Base-by-base conservation (phyloP, 2,797 vertebrate species). In the Sciurus carolinensis region DNA sequence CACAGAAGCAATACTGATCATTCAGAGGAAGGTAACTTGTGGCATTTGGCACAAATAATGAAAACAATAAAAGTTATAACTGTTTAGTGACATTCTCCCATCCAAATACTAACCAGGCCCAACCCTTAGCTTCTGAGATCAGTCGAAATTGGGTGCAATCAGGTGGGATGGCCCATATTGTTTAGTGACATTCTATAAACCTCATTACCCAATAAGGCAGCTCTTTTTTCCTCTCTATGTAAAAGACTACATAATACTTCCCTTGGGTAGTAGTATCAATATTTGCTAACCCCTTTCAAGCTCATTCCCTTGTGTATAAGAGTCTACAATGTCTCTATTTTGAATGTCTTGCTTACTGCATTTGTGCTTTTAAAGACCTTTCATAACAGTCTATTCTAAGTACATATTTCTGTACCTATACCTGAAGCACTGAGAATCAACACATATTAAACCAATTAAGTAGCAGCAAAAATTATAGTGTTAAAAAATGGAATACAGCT, bases 401-500 rank as follows among this genome's bases (percentile, higher is more conserved):
- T 42, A 59, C 28, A 22, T 90, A 33, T 86, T 73, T 95, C 39
- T 66, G 17, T 67, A 90, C n/a, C 67, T 95, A 2, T 80, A 95
- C 3, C n/a, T 85, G 69, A 96, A 92, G 47, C 17, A 47, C 7
- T 69, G 52, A 66, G 42, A 83, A 64, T 79, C 26, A 90, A 47
- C 14, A 76, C 50, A 47, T 62, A 93, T 36, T 83, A 87, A 7
- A 76, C 20, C 52, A 39, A 94, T 66, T 52, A 94, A 90, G 13
- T 13, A 77, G 17, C 7, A 64, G 44, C 39, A 85, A 88, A 96
- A 90, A 77, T 20, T 66, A 76, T 20, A 89, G 64, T 67, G 44
- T 30, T 84, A 84, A 92, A 96, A 95, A 94, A 39, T 22, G n/a
- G 66, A 94, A 94, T 47, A 80, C 2, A 91, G n/a, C 0, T 18